These are phyloP conservation scores for Tyria jacobaeae DNA, from an alignment of 2,888 invertebrate genomes.

Conservation along the genomic window DNA sequence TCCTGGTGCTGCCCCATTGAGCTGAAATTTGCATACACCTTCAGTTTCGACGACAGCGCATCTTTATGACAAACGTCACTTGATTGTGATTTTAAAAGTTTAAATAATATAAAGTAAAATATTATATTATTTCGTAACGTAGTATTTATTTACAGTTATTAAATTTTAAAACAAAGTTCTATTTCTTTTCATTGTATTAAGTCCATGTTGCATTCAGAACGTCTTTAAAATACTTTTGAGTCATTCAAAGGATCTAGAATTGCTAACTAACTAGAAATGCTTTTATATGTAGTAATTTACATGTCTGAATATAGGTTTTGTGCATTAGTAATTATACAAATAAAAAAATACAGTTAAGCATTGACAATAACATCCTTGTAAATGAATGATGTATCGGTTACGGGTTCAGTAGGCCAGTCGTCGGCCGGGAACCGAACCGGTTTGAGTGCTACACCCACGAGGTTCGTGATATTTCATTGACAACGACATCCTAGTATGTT, in stretches of 20 bases:
- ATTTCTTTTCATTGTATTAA: too few relatives aligned
- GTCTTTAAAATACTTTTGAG: background rate
- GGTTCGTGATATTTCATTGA: conserved; percentile 29
- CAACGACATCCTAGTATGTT: conserved; percentile 4
- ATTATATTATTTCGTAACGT: too few relatives aligned
- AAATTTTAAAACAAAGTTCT: too few relatives aligned
- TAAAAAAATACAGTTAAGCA: conserved; percentile 33
- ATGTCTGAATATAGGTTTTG: conserved; percentile 1
- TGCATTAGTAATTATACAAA: conserved; percentile 11
- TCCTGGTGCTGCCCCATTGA: too few relatives aligned
- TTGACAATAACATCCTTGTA: conserved; percentile 44
- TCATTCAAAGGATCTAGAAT: background rate
- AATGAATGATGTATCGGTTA: conserved; percentile 50
- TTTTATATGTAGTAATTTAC: conserved; percentile 7
- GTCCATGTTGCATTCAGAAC: too few relatives aligned
- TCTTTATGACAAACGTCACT: too few relatives aligned
- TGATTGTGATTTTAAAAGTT: too few relatives aligned
- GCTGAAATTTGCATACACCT: too few relatives aligned
- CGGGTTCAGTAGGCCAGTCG: conserved; percentile 60
- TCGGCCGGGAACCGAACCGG: conserved; percentile 58
- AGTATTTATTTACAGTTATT: too few relatives aligned
- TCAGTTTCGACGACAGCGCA: too few relatives aligned
- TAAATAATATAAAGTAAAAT: too few relatives aligned
- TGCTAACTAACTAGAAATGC: too few relatives aligned
- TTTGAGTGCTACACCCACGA: conserved; percentile 41